phyloP scores from a whole-genome alignment of 2,888 invertebrate genomes.

The Hydrotaea diabolus region DNA sequence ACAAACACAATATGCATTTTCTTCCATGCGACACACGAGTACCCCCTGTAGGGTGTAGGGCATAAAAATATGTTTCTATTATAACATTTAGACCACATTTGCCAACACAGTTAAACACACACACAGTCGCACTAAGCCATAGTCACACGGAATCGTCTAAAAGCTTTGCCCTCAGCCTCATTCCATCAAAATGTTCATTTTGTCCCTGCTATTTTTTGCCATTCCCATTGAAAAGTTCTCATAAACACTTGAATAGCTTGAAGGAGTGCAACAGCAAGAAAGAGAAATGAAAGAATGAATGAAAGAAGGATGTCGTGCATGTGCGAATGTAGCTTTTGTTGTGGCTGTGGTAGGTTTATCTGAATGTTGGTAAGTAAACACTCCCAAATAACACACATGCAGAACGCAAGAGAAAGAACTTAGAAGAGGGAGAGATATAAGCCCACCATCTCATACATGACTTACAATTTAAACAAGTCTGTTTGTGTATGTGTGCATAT shows the following conservation, averaged over 20 bases:
- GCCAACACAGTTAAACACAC: too few species aligned
- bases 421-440: neutral
- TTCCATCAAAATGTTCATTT: constrained; percentile 15
- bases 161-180: constrained; percentile 42
- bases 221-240: constrained; percentile 48
- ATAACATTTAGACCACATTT: constrained; percentile 23
- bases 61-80: constrained; percentile 43
- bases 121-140: too few species aligned
- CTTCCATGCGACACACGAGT: neutral
- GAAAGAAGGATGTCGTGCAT: constrained; percentile 43
- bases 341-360: neutral
- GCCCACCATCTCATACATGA: constrained; percentile 13
- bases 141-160: constrained; percentile 35
- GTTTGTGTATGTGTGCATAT: neutral
- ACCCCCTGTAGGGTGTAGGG: constrained; percentile 7
- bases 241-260: constrained; percentile 52
- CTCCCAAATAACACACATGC: neutral
- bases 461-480: constrained; percentile 17
- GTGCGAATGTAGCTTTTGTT: constrained; percentile 24
- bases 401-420: too few species aligned
- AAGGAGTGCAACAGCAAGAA: constrained; percentile 28
- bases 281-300: constrained; percentile 38
- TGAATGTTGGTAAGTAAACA: neutral
- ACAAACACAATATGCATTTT: neutral
- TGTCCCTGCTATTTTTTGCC: neutral